Percentiles rank a stretch among this genome's conserved stretches.
phyloP scores from a whole-genome alignment of 2,888 invertebrate genomes.

The Nephrocerus scutellatus region DNA sequence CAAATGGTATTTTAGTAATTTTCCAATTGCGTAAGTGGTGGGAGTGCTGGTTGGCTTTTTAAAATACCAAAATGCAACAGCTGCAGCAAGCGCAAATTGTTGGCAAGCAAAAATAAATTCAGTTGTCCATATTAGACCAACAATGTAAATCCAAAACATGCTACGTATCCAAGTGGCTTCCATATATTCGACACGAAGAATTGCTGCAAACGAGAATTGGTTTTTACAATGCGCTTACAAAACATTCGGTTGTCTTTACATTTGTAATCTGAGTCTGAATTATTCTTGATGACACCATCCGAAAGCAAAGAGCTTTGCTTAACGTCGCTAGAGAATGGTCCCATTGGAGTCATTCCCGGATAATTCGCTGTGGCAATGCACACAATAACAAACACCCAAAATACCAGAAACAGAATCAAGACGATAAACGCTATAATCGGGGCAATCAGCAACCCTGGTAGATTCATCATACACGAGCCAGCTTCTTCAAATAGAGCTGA shows the following conservation, averaged over 20 bases:
- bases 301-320: constrained; percentile 19
- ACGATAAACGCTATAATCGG: constrained; percentile 76
- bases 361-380: constrained; percentile 73
- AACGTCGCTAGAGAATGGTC: constrained; percentile 30
- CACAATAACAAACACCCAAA: constrained; percentile 82
- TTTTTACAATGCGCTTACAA: too few relatives aligned
- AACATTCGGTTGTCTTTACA: constrained; percentile 28
- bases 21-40: constrained; percentile 53
- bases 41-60: constrained; percentile 66
- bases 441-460: constrained; percentile 80
- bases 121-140: constrained; percentile 86
- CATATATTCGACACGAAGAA: constrained; percentile 63
- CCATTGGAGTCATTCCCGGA: constrained; percentile 52
- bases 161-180: constrained; percentile 77
- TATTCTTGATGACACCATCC: constrained; percentile 26
- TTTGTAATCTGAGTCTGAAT: constrained; percentile 30
- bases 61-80: constrained; percentile 93
- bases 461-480: constrained; percentile 73
- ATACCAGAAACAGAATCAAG: constrained; percentile 69
- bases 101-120: constrained; percentile 94
- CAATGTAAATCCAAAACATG: constrained; percentile 90
- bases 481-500: constrained; percentile 84
- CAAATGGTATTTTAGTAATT: constrained; percentile 78
- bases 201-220: constrained; percentile 47
- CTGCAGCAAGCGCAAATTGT: constrained; percentile 87